phyloP scores from a whole-genome alignment of 2,888 invertebrate genomes.

The Caenorhabditis doughertyi region DNA sequence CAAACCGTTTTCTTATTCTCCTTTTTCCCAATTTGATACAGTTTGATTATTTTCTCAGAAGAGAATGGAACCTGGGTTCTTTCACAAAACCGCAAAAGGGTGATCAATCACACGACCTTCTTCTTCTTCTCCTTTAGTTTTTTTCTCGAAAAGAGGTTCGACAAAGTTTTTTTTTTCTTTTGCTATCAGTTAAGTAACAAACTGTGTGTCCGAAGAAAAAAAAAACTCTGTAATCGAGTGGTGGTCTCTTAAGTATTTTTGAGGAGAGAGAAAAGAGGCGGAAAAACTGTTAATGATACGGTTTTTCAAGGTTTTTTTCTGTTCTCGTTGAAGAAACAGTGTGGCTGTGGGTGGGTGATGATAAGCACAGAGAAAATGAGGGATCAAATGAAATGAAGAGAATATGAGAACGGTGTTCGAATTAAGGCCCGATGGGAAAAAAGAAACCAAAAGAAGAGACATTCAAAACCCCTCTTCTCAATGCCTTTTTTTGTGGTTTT shows the following conservation, averaged over 20 bases:
- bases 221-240: slow-evolving; percentile 54
- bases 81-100: slow-evolving; percentile 39
- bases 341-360: slow-evolving; percentile 1
- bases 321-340: background rate
- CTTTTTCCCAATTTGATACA: slow-evolving; percentile 46
- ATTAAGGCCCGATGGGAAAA: slow-evolving; percentile 10
- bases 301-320: slow-evolving; percentile 49
- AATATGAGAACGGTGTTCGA: slow-evolving; percentile 53
- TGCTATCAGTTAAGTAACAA: background rate
- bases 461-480: background rate
- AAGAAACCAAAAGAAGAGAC: slow-evolving; percentile 1
- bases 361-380: slow-evolving; percentile 28
- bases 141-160: slow-evolving; percentile 37
- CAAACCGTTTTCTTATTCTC: background rate
- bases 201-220: slow-evolving; percentile 15
- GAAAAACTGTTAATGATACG: slow-evolving; percentile 53
- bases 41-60: slow-evolving; percentile 30
- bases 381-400: slow-evolving; percentile 34
- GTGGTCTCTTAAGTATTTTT: slow-evolving; percentile 33
- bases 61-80: slow-evolving; percentile 30
- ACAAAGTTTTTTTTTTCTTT: slow-evolving; percentile 35
- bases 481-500: too few species aligned
- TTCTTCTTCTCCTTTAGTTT: background rate
- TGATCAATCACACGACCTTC: slow-evolving; percentile 63
- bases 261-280: background rate